Evolutionary conservation across 2,888 invertebrate species (phyloP), one percentile per base, ranked within the genome.

Genomic region (Megaustenia siamemsis): DNA sequence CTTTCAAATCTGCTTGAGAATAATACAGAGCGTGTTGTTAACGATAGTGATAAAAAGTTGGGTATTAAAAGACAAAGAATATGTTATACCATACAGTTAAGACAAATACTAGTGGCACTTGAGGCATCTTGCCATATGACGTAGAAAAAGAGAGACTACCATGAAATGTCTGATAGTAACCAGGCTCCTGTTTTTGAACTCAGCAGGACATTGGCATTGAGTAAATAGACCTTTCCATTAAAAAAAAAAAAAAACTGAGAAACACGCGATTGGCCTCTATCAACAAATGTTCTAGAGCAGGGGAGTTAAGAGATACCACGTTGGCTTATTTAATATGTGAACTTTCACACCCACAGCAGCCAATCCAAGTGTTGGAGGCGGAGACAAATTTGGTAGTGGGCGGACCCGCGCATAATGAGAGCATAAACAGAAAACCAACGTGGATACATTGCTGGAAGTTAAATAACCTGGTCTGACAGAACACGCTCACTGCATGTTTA

Each of bases 221-320:
- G 82, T 75, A 82, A 82, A 82, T 76, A 82, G 73, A 35, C 63
- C 35, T 43, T 43, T 49, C 66, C 75, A 49, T 82, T 63, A 45
- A 82, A 75, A 45, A n/a, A n/a, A n/a, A n/a, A n/a, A n/a, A n/a
- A n/a, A n/a, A n/a, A n/a, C n/a, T n/a, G n/a, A n/a, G 75, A 63
- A 75, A 56, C 40, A n/a, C 40, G 43, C 75, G 82, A 82, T 82
- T 82, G 73, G 82, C 73, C 60, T 73, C 68, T 82, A 73, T 75
- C 75, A 75, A 82, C 75, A 82, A 75, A 82, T 71, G 35, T 60
- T 66, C 66, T 1, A 63, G 32, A 28, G 45, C 32, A 1, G 28
- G 76, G 5, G 35, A 76, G 40, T 12, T 21, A 45, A 21, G 35
- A 76, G 15, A 28, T n/a, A 21, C 66, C 82, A 82, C 82, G 82